phyloP scores from a whole-genome alignment of 2,888 invertebrate genomes.

The Rhingia campestris region DNA sequence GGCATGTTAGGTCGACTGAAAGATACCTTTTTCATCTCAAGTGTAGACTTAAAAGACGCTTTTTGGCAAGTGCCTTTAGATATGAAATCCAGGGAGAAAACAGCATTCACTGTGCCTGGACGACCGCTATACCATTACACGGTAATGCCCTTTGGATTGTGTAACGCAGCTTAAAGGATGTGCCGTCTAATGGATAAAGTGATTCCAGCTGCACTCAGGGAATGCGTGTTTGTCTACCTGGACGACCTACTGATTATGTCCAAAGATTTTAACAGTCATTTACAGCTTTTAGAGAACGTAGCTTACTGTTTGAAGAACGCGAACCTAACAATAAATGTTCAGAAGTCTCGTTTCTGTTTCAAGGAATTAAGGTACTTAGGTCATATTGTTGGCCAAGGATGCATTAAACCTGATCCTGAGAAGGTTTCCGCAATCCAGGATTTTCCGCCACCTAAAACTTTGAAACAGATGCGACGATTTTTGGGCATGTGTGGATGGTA shows the following conservation, averaged over 20 bases:
- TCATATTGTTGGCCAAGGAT: conserved; percentile 42
- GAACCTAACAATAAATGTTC: conserved; percentile 44
- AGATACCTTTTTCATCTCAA: conserved; percentile 62
- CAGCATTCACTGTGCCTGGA: conserved; percentile 76
- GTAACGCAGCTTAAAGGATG: conserved; percentile 51
- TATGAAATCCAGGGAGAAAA: conserved; percentile 37
- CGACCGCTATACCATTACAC: conserved; percentile 55
- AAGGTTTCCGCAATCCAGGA: too few species aligned
- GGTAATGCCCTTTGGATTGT: conserved; percentile 59
- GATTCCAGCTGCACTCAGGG: conserved; percentile 37
- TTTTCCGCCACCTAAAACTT: too few species aligned
- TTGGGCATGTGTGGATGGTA: conserved; percentile 56
- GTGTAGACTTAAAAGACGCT: conserved; percentile 70
- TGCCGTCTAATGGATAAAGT: conserved; percentile 57
- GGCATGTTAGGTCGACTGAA: conserved; percentile 72
- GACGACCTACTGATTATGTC: conserved; percentile 54
- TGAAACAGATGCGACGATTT: too few species aligned
- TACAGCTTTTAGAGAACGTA: conserved; percentile 17
- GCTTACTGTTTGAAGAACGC: conserved; percentile 26
- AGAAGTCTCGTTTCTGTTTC: conserved; percentile 50
- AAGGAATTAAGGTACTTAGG: conserved; percentile 41
- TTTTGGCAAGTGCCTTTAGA: conserved; percentile 45
- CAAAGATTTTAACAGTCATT: conserved; percentile 39
- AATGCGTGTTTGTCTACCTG: conserved; percentile 66
- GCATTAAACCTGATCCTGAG: conserved; percentile 21